These are phyloP conservation scores for Noctua fimbriata DNA, from an alignment of 2,888 invertebrate species.

Conservation along the genomic window DNA sequence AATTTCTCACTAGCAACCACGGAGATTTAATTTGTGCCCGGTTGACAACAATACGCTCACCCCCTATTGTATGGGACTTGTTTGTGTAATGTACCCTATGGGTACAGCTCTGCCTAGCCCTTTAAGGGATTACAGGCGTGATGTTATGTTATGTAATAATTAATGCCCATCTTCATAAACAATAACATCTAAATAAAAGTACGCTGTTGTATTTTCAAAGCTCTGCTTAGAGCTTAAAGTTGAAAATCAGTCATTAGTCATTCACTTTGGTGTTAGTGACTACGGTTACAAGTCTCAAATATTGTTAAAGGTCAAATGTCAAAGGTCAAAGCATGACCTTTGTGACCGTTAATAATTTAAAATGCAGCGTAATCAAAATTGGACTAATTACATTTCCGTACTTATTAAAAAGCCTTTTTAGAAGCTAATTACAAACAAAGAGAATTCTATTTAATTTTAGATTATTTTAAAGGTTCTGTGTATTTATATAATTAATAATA, in stretches of 20 bases:
- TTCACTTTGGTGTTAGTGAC: background rate
- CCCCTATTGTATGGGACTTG: too few relatives aligned
- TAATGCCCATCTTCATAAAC: too few relatives aligned
- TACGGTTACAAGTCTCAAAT: background rate
- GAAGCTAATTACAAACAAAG: conserved; percentile 11
- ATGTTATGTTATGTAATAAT: too few relatives aligned
- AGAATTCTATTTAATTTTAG: background rate
- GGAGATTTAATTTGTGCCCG: too few relatives aligned
- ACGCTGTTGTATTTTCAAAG: background rate
- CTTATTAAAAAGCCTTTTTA: conserved; percentile 7
- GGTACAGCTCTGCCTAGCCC: too few relatives aligned
- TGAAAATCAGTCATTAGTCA: background rate
- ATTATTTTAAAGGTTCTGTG: conserved; percentile 9
- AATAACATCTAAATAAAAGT: background rate
- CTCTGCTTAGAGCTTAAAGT: background rate
- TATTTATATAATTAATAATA: conserved; percentile 12
- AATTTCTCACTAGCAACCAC: too few relatives aligned
- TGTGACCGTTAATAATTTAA: conserved; percentile 25
- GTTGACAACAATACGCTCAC: too few relatives aligned
- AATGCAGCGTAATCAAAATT: conserved; percentile 20
- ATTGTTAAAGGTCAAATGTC: conserved; percentile 4
- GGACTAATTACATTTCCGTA: conserved; percentile 19
- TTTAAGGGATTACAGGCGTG: too few relatives aligned
- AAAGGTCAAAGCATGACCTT: conserved; percentile 8
- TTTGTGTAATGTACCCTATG: too few relatives aligned